Evolutionary conservation across 2,113 vertebrate genomes (phyloP), one percentile per base, ranked within the genome.

Genomic region (Vombatus ursinus): DNA sequence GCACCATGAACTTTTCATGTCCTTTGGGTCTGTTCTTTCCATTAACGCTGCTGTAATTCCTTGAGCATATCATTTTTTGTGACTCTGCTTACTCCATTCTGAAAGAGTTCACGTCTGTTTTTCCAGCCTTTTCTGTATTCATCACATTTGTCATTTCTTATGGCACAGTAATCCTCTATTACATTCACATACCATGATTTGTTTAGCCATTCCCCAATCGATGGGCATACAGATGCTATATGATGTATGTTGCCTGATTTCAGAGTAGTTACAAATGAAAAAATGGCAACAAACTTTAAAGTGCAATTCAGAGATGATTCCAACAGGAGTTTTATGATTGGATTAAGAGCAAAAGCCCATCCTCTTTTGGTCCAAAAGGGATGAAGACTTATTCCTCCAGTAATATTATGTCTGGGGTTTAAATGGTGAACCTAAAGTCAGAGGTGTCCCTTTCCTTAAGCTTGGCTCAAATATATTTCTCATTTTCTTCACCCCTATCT

Each of bases 191-290:
- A 77, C 68, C 68, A 77, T 16, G 16, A 77, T 77, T 77, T 77
- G 68, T n/a, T 77, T 77, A 23, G n/a, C 68, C 68, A 44, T 44
- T 44, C 68, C 19, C n/a, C 68, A 44, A 84, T 44, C 16, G 19
- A 84, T 84, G 68, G 16, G 68, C 16, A 90, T n/a, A 44, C 31
- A 8, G 0, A 14, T 10, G 54, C 52, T 92, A 8, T 37, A 54
- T 37, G 28, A 91, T 37, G 37, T 89, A 89, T 53, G 16, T 3
- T 25, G 90, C 50, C 50, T 52, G 50, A 7, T 22, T 52, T 53
- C 68, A 50, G 90, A 95, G 22, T 37, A 92, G 94, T 90, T 91
- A 31, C n/a, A 94, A 48, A 94, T 89, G 3, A 9, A 28, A 91
- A 68, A 96, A 50, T 91, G 91, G 14, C 52, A 61, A n/a, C 54